These are phyloP conservation scores for Chaetodon trifasciatus DNA, from an alignment of 2,797 vertebrate species.

Conservation along the genomic window DNA sequence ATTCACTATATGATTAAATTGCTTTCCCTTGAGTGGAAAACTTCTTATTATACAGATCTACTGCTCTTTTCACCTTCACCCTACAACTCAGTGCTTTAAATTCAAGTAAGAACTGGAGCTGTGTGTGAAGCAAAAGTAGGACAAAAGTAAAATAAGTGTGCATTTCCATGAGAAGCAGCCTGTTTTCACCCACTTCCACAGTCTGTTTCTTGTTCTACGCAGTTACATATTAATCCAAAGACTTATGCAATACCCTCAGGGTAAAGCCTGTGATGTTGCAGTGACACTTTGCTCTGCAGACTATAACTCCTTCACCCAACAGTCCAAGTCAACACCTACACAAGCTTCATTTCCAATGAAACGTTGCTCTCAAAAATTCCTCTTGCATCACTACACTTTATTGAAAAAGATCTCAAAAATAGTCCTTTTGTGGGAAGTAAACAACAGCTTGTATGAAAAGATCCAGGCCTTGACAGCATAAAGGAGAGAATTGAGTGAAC, in stretches of 20 bases:
- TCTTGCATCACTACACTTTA: conserved; percentile 12
- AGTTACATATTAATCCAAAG: conserved; percentile 74
- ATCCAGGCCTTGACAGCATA: conserved; percentile 9
- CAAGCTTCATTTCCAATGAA: conserved; percentile 13
- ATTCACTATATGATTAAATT: not conserved
- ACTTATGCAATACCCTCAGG: conserved; percentile 52
- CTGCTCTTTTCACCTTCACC: not conserved
- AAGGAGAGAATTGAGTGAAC: conserved; percentile 44
- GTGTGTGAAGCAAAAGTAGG: conserved; percentile 5
- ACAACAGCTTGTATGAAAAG: conserved; percentile 35
- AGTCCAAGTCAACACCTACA: conserved; percentile 31
- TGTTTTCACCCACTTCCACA: conserved; percentile 15
- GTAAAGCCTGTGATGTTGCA: conserved; percentile 26
- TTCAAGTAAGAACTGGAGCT: not conserved
- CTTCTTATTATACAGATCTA: not conserved
- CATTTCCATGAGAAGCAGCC: conserved; percentile 5
- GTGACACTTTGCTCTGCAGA: conserved; percentile 25
- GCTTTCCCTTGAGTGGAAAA: not conserved
- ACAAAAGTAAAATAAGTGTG: not conserved
- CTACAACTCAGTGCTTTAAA: not conserved
- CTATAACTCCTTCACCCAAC: conserved; percentile 1
- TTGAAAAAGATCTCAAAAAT: conserved; percentile 40
- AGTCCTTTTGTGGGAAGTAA: conserved; percentile 45
- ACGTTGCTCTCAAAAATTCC: conserved; percentile 1
- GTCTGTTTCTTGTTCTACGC: conserved; percentile 25